Conservation (phyloP, 64 coral and sea anemone species). For the Actinia equina region DNA sequence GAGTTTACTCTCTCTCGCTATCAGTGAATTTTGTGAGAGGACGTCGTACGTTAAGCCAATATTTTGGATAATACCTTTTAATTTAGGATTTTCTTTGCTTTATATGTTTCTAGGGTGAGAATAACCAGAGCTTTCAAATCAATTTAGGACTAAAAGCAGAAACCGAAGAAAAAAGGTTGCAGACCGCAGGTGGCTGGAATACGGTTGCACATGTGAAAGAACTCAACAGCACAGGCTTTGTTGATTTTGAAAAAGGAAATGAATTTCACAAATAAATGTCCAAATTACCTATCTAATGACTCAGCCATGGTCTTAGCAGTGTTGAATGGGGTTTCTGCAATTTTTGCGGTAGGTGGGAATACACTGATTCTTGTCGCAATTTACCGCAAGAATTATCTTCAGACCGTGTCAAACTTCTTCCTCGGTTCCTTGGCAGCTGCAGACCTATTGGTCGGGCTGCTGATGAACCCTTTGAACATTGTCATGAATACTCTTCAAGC, state of each 20-base stretch:
- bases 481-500: not conserved
- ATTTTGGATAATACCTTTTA: no score
- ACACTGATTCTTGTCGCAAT: not conserved
- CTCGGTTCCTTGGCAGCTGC: conserved; percentile 22
- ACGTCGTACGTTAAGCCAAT: no score
- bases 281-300: not conserved
- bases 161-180: no score
- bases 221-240: no score
- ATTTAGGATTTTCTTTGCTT: no score
- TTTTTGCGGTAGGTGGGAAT: conserved; percentile 14
- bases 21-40: no score
- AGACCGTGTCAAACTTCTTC: conserved; percentile 28
- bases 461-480: conserved; percentile 32
- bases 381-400: not conserved
- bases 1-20: no score
- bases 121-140: no score
- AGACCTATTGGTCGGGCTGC: conserved; percentile 15
- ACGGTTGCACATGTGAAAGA: no score
- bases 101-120: no score
- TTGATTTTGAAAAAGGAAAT: not conserved
- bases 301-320: not conserved
- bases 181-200: no score
- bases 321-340: conserved; percentile 1
- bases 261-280: not conserved
- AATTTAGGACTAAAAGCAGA: no score